Evolutionary conservation across 2,888 invertebrate species (phyloP).

Genomic region (Myopa testacea): DNA sequence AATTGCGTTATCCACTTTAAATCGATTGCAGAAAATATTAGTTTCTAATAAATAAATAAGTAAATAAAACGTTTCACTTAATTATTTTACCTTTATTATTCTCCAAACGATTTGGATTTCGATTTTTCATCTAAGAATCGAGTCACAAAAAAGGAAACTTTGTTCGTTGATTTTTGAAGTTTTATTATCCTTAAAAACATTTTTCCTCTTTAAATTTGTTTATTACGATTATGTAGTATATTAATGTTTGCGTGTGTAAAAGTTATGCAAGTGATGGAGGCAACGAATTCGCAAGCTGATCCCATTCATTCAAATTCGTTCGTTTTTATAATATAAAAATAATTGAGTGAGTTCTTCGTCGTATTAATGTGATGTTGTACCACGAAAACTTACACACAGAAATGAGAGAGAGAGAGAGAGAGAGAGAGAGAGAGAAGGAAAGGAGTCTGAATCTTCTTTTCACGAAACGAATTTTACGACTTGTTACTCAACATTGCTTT

Average conservation of each 20-base stretch:
- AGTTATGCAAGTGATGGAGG: slow-evolving; percentile 45
- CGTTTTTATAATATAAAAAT: too few species aligned
- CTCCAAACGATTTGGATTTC: too few species aligned
- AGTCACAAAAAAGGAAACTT: not conserved
- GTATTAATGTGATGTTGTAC: not conserved
- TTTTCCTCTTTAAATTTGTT: slow-evolving; percentile 49
- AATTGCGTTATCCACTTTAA: too few species aligned
- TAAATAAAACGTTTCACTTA: too few species aligned
- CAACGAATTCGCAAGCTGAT: not conserved
- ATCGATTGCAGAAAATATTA: too few species aligned
- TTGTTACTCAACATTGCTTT: slow-evolving; percentile 15
- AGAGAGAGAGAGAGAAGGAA: not conserved
- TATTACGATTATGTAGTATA: slow-evolving; percentile 49
- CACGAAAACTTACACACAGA: not conserved
- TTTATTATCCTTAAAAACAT: slow-evolving; percentile 60
- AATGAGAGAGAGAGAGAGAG: slow-evolving; percentile 1
- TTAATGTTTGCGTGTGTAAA: slow-evolving; percentile 16
- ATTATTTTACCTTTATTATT: too few species aligned
- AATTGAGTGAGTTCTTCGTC: not conserved
- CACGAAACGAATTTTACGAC: not conserved
- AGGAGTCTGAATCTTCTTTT: not conserved
- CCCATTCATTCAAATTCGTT: too few species aligned
- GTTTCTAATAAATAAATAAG: too few species aligned
- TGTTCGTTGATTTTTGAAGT: not conserved
- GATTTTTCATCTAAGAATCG: too few species aligned